Percentiles rank a stretch among this genome's conserved stretches.
Conservation (phyloP, 2,888 invertebrate species). For the Ellobium chinense region DNA sequence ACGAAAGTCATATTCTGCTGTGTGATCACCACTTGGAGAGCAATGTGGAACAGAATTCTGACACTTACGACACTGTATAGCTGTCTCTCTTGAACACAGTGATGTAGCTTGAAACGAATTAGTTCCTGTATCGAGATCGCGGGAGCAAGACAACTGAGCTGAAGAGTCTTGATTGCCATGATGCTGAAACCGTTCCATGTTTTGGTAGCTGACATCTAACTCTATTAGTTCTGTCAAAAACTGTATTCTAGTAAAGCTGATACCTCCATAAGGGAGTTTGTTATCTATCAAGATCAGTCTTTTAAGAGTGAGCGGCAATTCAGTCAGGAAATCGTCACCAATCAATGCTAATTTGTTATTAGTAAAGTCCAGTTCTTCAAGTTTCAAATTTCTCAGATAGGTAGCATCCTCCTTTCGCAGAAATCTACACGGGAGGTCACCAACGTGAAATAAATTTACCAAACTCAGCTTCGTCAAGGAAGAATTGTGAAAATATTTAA, state of each 20-base stretch:
- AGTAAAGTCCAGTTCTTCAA: not conserved
- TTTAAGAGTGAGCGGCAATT: not conserved
- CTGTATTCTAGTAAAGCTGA: not conserved
- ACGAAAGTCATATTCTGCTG: too few species aligned
- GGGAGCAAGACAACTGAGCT: not conserved
- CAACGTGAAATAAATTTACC: not conserved
- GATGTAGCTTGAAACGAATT: too few species aligned
- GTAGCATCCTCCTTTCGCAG: not conserved
- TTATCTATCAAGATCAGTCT: not conserved
- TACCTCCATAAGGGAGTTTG: not conserved
- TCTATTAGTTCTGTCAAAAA: not conserved
- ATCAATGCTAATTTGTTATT: not conserved
- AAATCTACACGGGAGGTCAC: not conserved
- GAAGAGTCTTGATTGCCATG: too few species aligned
- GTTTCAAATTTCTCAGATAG: not conserved
- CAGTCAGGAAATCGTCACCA: not conserved
- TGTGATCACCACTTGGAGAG: not conserved
- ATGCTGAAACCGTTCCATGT: too few species aligned
- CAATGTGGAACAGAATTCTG: too few species aligned
- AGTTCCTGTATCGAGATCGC: not conserved
- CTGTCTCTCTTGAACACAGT: too few species aligned
- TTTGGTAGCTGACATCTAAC: not conserved
- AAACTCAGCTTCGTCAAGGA: not conserved
- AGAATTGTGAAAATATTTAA: not conserved
- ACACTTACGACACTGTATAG: too few species aligned